A percentile compares a stretch with the other conserved stretches of the same genome.
phyloP scores from a whole-genome alignment of 2,888 invertebrate genomes.

The Eupithecia dodoneata region DNA sequence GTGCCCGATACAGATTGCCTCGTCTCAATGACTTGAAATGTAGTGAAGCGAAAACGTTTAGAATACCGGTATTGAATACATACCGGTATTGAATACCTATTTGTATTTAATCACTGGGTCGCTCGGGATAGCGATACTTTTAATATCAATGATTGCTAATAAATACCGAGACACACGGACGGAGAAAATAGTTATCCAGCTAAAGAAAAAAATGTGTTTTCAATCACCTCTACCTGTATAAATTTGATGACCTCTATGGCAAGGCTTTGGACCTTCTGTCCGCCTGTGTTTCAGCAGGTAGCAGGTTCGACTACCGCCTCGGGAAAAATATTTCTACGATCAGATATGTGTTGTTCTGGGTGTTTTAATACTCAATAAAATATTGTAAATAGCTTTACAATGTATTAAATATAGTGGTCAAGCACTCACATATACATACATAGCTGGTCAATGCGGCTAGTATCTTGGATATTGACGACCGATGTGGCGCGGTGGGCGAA shows the following conservation, averaged over 20 bases:
- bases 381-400: no score
- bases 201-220: neutral
- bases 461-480: no score
- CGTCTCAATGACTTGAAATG: conserved; percentile 37
- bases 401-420: no score
- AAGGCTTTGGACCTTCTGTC: no score
- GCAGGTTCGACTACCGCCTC: neutral
- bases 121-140: conserved; percentile 48
- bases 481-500: no score
- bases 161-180: conserved; percentile 46
- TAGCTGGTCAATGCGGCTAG: no score
- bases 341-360: no score
- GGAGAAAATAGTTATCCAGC: neutral
- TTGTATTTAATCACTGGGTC: conserved; percentile 42
- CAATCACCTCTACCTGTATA: no score
- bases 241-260: no score
- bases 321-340: no score
- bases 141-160: conserved; percentile 63
- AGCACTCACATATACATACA: no score
- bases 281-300: neutral
- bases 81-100: neutral
- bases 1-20: conserved; percentile 25
- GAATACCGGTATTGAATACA: conserved; percentile 27
- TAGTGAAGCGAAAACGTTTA: conserved; percentile 39
- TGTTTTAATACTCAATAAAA: no score